Conservation (phyloP, 1,140 invertebrate species). For the Ditylenchus dipsaci region DNA sequence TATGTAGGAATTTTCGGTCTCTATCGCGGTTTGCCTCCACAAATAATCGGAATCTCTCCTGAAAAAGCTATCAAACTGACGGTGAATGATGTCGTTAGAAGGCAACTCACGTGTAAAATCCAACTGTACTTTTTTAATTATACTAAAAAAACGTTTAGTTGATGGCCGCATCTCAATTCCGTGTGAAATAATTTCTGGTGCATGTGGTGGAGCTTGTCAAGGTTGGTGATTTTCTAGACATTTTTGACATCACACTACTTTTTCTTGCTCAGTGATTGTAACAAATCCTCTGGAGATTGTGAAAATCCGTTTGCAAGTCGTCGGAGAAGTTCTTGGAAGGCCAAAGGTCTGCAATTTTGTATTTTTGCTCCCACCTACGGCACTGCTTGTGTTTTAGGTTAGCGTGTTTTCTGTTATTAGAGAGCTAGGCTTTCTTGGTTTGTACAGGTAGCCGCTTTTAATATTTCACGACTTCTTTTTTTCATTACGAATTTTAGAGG, state of each 20-base stretch:
- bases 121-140: too few relatives aligned
- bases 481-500: conserved; percentile 63
- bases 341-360: conserved; percentile 74
- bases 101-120: conserved; percentile 70
- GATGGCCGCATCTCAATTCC: conserved; percentile 75
- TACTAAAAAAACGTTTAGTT: conserved; percentile 67
- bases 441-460: conserved; percentile 56
- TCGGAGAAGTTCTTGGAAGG: conserved; percentile 80
- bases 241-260: too few relatives aligned
- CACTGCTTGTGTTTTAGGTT: conserved; percentile 27
- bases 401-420: conserved; percentile 49
- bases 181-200: conserved; percentile 85
- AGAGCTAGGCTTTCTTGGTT: conserved; percentile 55
- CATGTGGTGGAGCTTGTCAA: conserved; percentile 79
- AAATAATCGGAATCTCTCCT: conserved; percentile 93
- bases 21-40: conserved; percentile 88
- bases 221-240: conserved; percentile 33
- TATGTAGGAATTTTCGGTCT: conserved; percentile 67
- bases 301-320: conserved; percentile 96
- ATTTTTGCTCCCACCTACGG: conserved; percentile 69
- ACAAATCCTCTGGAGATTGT: conserved; percentile 99
- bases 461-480: too few relatives aligned
- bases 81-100: conserved; percentile 87
- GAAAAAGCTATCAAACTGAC: conserved; percentile 99
- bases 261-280: conserved; percentile 67